phyloP scores from a whole-genome alignment of 1,140 invertebrate genomes.

The Bombus cullumanus region DNA sequence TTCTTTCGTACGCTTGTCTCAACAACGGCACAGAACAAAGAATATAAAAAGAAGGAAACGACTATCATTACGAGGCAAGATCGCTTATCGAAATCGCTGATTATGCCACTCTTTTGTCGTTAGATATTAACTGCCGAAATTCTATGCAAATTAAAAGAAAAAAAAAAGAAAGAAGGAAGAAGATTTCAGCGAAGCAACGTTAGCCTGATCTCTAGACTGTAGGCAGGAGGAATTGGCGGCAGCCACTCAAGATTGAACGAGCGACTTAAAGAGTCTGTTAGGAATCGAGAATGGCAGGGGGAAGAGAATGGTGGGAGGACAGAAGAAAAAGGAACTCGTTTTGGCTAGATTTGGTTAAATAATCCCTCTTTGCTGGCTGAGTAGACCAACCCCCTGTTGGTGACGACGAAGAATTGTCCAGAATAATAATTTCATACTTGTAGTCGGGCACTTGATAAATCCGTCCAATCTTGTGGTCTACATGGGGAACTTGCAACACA shows the following conservation, averaged over 20 bases:
- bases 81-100: conserved; percentile 49
- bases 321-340: conserved; percentile 56
- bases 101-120: conserved; percentile 13
- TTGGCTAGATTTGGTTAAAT: conserved; percentile 67
- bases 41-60: neutral
- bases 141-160: conserved; percentile 64
- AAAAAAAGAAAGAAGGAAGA: neutral
- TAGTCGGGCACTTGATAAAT: conserved; percentile 35
- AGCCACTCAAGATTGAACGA: conserved; percentile 62
- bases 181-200: conserved; percentile 46
- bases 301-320: conserved; percentile 16
- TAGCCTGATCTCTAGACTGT: conserved; percentile 42
- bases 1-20: neutral
- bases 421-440: conserved; percentile 63
- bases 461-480: conserved; percentile 2
- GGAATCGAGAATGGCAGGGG: conserved; percentile 50
- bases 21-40: too few relatives aligned
- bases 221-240: conserved; percentile 37
- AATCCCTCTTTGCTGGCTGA: conserved; percentile 42
- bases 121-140: conserved; percentile 33
- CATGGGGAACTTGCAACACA: neutral
- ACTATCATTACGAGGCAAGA: neutral
- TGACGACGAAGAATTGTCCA: conserved; percentile 36
- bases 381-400: neutral
- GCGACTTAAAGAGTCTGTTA: conserved; percentile 64